Conservation (phyloP, 2,797 vertebrate genomes). For the Gallinago stenura region DNA sequence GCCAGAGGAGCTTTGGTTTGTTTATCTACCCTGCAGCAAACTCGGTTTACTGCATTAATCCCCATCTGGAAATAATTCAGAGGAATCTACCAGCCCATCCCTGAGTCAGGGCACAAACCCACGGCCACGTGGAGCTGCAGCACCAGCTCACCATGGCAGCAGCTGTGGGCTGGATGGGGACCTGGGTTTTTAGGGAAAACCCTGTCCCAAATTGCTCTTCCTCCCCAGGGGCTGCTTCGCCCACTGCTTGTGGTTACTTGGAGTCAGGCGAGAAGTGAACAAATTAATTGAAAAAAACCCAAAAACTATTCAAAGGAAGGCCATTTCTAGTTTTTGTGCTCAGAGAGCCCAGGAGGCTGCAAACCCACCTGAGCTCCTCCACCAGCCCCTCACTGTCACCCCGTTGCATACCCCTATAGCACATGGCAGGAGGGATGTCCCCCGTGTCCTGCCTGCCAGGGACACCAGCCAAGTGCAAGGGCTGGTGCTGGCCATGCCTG, state of each 20-base stretch:
- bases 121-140: background rate
- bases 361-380: background rate
- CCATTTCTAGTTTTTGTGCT: background rate
- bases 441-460: background rate
- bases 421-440: rapidly evolving
- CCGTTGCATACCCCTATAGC: background rate
- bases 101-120: background rate
- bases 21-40: constrained; percentile 57
- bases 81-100: constrained; percentile 42
- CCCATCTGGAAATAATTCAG: constrained; percentile 70
- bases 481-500: background rate
- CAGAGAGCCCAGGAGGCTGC: background rate
- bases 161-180: background rate
- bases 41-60: constrained; percentile 50
- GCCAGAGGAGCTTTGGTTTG: constrained; percentile 51
- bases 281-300: background rate
- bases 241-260: background rate
- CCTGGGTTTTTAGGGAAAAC: background rate
- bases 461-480: background rate
- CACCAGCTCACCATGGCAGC: background rate
- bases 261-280: background rate
- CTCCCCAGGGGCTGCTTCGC: background rate
- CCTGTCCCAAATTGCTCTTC: background rate
- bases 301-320: background rate
- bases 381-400: background rate